Conservation (phyloP, 2,888 invertebrate genomes). For the Agrotis exclamationis region DNA sequence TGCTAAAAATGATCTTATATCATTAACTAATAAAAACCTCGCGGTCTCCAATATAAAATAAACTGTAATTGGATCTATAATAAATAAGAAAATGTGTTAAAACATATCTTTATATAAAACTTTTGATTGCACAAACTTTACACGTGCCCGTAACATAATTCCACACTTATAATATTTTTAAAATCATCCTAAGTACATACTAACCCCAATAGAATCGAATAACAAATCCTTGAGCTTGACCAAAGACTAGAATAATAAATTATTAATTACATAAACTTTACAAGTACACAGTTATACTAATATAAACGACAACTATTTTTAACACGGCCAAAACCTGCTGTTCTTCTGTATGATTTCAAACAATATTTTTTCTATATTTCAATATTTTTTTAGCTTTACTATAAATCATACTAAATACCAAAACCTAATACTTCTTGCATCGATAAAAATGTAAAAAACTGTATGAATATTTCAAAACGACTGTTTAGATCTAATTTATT, state of each 20-base stretch:
- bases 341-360: slow-evolving; percentile 36
- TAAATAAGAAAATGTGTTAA: slow-evolving; percentile 58
- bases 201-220: slow-evolving; percentile 69
- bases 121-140: slow-evolving; percentile 56
- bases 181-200: slow-evolving; percentile 69
- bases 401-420: slow-evolving; percentile 29
- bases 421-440: slow-evolving; percentile 61
- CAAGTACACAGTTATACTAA: slow-evolving; percentile 63
- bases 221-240: slow-evolving; percentile 84
- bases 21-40: slow-evolving; percentile 36
- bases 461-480: slow-evolving; percentile 31
- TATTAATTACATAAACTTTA: slow-evolving; percentile 71
- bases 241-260: slow-evolving; percentile 88
- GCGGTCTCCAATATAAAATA: slow-evolving; percentile 43
- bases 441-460: slow-evolving; percentile 48
- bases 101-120: slow-evolving; percentile 49
- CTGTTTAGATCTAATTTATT: slow-evolving; percentile 34
- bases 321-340: slow-evolving; percentile 46
- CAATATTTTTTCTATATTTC: slow-evolving; percentile 16
- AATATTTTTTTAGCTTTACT: slow-evolving; percentile 34
- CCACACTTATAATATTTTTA: slow-evolving; percentile 48
- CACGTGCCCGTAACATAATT: slow-evolving; percentile 45
- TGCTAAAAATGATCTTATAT: slow-evolving; percentile 42
- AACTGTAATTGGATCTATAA: slow-evolving; percentile 48
- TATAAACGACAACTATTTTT: slow-evolving; percentile 51